Evolutionary conservation across 2,113 vertebrate genomes (phyloP).

Genomic region (Bucco capensis): DNA sequence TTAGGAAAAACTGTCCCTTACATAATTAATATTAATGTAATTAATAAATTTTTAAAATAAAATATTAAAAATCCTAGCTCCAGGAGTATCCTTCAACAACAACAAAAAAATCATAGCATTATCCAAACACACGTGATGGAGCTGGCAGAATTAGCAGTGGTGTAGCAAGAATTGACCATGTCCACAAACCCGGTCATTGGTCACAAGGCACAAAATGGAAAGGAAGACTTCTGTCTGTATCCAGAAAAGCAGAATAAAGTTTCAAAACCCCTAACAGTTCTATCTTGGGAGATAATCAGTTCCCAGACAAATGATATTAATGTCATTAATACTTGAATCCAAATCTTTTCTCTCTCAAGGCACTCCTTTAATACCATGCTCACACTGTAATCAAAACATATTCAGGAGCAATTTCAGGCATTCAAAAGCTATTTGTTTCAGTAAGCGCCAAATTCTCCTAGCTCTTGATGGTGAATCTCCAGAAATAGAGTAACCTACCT

Average conservation of each 20-base stretch:
- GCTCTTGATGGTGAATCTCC: not conserved
- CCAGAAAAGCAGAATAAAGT: not conserved
- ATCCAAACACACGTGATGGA: not conserved
- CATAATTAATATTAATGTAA: too few relatives aligned
- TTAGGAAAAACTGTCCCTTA: too few relatives aligned
- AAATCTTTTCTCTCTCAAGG: not conserved
- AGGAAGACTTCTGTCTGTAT: not conserved
- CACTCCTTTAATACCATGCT: conserved; percentile 1
- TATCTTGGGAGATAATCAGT: not conserved
- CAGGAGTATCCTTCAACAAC: not conserved
- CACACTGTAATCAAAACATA: conserved; percentile 3
- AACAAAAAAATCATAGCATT: not conserved
- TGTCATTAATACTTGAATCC: not conserved
- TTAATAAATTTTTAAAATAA: too few relatives aligned
- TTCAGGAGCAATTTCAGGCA: not conserved
- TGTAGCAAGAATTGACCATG: not conserved
- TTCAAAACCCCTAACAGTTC: not conserved
- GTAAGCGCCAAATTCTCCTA: not conserved
- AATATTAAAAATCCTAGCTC: not conserved
- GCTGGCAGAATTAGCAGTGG: not conserved
- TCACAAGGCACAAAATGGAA: not conserved
- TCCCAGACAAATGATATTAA: not conserved
- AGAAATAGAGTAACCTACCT: not conserved
- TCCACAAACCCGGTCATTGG: not conserved
- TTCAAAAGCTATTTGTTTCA: conserved; percentile 27